Evolutionary conservation across 2,888 invertebrate genomes (phyloP).

Genomic region (Coelopa pilipes): DNA sequence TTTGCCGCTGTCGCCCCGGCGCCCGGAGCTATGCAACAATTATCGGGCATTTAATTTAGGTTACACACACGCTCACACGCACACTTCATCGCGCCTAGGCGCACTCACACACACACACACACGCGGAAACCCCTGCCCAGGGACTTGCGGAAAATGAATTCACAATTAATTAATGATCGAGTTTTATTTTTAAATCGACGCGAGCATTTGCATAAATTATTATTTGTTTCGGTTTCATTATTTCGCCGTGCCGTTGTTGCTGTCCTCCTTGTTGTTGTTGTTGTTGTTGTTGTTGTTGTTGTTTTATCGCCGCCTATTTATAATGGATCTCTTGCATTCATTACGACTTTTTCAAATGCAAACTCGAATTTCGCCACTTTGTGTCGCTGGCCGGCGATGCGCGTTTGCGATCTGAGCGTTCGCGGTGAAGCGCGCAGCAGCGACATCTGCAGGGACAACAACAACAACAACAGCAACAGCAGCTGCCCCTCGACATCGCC

Average conservation of each 20-base stretch:
- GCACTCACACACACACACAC: background rate
- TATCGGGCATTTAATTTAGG: background rate
- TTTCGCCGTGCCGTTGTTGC: no score
- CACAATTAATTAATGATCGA: slow-evolving; percentile 4
- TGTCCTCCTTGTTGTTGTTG: no score
- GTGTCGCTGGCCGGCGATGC: no score
- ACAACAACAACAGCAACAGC: background rate
- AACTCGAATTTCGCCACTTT: no score
- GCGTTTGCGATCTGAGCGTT: no score
- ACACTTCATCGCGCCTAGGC: background rate
- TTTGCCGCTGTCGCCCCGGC: background rate
- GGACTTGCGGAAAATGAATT: slow-evolving; percentile 4
- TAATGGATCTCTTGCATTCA: no score
- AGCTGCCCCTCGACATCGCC: background rate
- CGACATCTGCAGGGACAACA: background rate
- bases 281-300: no score
- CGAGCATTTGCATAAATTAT: background rate
- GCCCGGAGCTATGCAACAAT: slow-evolving; percentile 3
- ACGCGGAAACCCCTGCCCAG: background rate
- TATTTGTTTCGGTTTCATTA: no score
- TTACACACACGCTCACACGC: background rate
- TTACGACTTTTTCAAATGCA: no score
- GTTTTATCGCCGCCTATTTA: no score
- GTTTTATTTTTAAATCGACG: background rate
- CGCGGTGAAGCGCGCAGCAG: no score